Evolutionary conservation across 2,113 vertebrate species (phyloP), one percentile per base, ranked within the genome.

Genomic region (Eulacestoma nigropectus): DNA sequence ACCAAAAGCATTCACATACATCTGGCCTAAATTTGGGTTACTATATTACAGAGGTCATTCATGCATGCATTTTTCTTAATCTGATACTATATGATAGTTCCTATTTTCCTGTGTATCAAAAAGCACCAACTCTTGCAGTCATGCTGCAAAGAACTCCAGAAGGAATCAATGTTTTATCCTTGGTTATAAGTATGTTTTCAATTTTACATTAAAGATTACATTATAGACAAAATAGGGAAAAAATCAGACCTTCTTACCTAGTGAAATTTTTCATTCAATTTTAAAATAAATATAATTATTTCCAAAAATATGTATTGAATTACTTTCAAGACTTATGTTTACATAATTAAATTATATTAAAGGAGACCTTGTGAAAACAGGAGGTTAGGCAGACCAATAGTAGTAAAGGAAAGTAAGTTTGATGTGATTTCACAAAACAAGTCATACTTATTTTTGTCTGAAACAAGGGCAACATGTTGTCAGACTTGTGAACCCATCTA

Each of bases 401-500:
- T 56, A 75, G 18, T n/a, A 73, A 80, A 76, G 19, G 35, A 75
- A 87, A 79, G 15, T 50, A 82, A 84, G 20, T 89, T 76, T 55
- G 77, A 80, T 15, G 5, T 86, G 44, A 84, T 90, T 92, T 79
- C 63, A 84, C 33, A 60, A 70, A 92, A 96, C 0, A 1, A 76
- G 89, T 75, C 39, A 47, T 52, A 76, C 22, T 65, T 86, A 25
- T 37, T 84, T 77, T 82, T 73, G 76, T 81, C 77, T 93, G 64
- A 95, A 95, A 46, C 47, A 17, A 85, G 35, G 55, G 46, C 44
- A 90, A 59, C 41, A 16, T 63, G 39, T 49, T 89, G 79, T 20
- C 67, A 73, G 82, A 75, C 67, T 78, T 89, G 59, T 87, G 49
- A 93, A 83, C 30, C 92, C 82, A 93, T 90, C 79, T 93, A 41